Conservation (phyloP, 2,113 vertebrate species). For the Muntiacus reevesi region DNA sequence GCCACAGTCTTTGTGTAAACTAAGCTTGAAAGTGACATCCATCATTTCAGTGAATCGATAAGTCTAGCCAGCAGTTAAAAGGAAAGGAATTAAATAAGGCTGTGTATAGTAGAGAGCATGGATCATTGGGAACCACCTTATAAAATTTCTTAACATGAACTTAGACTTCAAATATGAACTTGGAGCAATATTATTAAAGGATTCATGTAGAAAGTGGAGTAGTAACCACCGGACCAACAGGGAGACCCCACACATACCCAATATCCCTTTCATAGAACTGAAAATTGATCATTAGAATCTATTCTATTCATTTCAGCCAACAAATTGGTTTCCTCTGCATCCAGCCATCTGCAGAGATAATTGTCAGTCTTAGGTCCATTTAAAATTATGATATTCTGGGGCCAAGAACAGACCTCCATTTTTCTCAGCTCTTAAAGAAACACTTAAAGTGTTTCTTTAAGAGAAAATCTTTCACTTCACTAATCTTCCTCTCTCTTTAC, state of each 20-base stretch:
- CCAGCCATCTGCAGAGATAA: not conserved
- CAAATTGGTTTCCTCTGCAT: not conserved
- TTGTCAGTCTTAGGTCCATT: not conserved
- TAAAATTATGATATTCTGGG: not conserved
- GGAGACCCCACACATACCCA: not conserved
- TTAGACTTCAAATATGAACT: not conserved
- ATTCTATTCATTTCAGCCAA: not conserved
- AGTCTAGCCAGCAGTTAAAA: not conserved
- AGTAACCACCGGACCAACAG: not conserved
- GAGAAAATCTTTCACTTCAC: not conserved
- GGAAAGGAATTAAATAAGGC: not conserved
- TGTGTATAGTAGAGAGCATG: not conserved
- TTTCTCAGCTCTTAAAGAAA: not conserved
- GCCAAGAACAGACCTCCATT: not conserved
- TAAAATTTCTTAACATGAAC: not conserved
- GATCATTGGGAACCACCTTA: rapidly evolving
- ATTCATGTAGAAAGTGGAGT: not conserved
- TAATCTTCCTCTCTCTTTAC: not conserved
- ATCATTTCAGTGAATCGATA: not conserved
- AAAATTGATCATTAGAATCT: not conserved
- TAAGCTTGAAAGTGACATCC: not conserved
- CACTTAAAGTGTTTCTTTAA: not conserved
- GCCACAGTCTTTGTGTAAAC: not conserved
- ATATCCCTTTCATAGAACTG: not conserved
- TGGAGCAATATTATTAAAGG: not conserved